Conservation (phyloP, 1,140 invertebrate species). For the Trigoniulus corallinus region DNA sequence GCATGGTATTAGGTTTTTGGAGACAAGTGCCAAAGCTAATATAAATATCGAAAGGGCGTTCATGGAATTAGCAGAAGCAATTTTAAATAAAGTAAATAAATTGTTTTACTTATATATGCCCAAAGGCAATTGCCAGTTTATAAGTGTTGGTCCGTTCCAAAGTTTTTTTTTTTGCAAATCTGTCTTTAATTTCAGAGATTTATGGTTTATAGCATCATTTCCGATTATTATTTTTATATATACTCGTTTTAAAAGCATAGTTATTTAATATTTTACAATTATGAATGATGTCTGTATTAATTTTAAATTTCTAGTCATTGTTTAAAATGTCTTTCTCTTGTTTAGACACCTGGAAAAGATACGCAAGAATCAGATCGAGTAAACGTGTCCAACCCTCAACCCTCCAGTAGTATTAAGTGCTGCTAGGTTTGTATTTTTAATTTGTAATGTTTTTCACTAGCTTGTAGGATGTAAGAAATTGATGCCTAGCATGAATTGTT, state of each 20-base stretch:
- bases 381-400: background rate
- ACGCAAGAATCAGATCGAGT: background rate
- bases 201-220: background rate
- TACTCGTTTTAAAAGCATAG: slow-evolving; percentile 1
- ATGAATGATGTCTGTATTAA: background rate
- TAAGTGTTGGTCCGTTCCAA: too few relatives aligned
- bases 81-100: slow-evolving; percentile 52
- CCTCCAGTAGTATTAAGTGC: background rate
- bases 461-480: too few relatives aligned
- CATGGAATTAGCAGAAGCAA: slow-evolving; percentile 89
- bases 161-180: too few relatives aligned
- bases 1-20: slow-evolving; percentile 94
- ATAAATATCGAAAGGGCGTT: slow-evolving; percentile 97
- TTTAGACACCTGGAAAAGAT: background rate
- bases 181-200: too few relatives aligned
- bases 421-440: background rate
- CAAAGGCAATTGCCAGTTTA: slow-evolving; percentile 4
- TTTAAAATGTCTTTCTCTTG: background rate
- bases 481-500: too few relatives aligned
- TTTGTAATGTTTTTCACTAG: too few relatives aligned
- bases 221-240: background rate
- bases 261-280: too few relatives aligned
- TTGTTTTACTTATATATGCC: too few relatives aligned
- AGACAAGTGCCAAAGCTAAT: slow-evolving; percentile 95
- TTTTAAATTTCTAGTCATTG: background rate